phyloP scores from a whole-genome alignment of 1,140 invertebrate species.

The Nephila pilipes region DNA sequence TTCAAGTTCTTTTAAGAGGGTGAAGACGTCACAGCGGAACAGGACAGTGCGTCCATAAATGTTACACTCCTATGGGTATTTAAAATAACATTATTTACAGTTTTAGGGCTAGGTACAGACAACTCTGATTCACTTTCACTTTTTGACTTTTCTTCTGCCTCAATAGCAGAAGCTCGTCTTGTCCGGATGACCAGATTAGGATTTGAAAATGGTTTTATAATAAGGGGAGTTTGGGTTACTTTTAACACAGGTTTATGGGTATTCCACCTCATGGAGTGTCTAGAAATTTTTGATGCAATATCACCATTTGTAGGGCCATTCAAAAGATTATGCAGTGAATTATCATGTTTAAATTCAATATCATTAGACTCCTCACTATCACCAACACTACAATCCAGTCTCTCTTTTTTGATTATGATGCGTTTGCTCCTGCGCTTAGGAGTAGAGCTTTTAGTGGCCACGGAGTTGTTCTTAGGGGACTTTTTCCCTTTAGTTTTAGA shows the following conservation, averaged over 20 bases:
- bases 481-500: conserved; percentile 37
- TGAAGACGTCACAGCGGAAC: neutral
- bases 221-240: conserved; percentile 70
- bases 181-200: conserved; percentile 83
- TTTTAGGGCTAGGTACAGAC: conserved; percentile 83
- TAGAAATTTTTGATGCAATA: neutral
- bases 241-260: conserved; percentile 11
- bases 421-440: conserved; percentile 44
- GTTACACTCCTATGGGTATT: conserved; percentile 24
- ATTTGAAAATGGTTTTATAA: conserved; percentile 82
- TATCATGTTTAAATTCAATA: neutral
- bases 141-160: conserved; percentile 71
- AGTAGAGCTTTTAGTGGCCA: neutral
- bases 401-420: conserved; percentile 51
- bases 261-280: neutral
- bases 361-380: conserved; percentile 57
- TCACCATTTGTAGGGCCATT: conserved; percentile 53
- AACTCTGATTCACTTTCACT: conserved; percentile 77
- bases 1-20: too few relatives aligned
- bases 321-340: neutral
- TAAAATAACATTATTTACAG: conserved; percentile 75
- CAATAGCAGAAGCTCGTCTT: conserved; percentile 81
- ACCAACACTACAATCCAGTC: neutral
- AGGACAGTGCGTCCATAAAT: neutral
- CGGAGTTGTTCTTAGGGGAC: neutral